phyloP scores from a whole-genome alignment of 2,888 invertebrate species.

The Acleris emargana region DNA sequence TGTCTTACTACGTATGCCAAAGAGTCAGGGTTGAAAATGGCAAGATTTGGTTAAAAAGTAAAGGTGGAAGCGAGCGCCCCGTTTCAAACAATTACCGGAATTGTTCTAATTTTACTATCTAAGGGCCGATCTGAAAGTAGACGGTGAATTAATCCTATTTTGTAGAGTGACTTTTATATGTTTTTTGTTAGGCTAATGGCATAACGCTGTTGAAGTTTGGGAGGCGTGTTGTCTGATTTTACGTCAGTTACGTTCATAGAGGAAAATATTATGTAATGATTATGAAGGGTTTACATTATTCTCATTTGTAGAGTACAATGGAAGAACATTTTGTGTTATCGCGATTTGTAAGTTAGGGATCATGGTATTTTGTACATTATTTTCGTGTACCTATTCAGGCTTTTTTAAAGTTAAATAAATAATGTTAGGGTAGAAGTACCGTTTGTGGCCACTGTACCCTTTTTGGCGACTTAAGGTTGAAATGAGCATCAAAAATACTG shows the following conservation, averaged over 20 bases:
- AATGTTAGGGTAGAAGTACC: no score
- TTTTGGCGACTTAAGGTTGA: no score
- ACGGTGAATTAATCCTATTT: constrained; percentile 30
- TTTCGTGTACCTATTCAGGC: no score
- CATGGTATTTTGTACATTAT: no score
- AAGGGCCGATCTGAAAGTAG: constrained; percentile 56
- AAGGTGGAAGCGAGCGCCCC: constrained; percentile 47
- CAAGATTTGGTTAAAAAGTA: not conserved
- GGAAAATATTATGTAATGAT: not conserved
- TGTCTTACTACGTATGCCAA: not conserved
- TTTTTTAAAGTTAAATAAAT: no score
- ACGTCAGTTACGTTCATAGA: not conserved
- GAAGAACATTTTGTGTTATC: no score
- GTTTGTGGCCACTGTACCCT: no score
- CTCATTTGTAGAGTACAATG: no score
- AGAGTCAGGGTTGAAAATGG: constrained; percentile 6
- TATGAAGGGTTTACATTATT: no score
- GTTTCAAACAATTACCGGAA: constrained; percentile 64
- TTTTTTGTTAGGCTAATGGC: constrained; percentile 15
- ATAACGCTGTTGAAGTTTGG: not conserved
- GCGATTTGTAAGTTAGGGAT: no score
- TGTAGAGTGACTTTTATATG: constrained; percentile 24
- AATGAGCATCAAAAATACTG: no score
- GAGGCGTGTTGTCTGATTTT: not conserved
- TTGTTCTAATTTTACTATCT: constrained; percentile 69